Percentiles rank a stretch among this genome's conserved stretches.
Evolutionary conservation across 1,140 invertebrate species (phyloP).

Genomic region (Dreissena rostriformis): DNA sequence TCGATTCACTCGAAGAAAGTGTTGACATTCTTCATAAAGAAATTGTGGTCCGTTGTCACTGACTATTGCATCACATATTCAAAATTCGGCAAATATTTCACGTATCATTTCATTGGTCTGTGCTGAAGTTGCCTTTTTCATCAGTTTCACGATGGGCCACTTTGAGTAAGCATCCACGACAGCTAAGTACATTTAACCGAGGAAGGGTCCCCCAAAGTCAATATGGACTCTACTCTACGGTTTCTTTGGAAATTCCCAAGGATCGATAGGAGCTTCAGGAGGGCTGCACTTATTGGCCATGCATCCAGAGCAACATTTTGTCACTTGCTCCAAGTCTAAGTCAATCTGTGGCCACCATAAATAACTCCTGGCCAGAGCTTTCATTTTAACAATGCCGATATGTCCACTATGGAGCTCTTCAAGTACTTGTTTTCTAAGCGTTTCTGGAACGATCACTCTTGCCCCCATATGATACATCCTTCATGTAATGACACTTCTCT

Average conservation of each 20-base stretch:
- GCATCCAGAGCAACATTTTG: constrained; percentile 82
- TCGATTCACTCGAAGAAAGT: constrained; percentile 48
- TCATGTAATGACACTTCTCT: constrained; percentile 56
- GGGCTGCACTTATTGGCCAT: no score
- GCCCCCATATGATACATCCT: constrained; percentile 62
- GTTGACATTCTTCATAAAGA: constrained; percentile 31
- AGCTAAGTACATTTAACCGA: constrained; percentile 39
- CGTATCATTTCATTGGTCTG: constrained; percentile 39
- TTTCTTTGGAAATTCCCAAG: constrained; percentile 50
- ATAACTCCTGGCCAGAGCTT: constrained; percentile 81
- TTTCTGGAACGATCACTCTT: constrained; percentile 81
- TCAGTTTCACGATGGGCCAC: constrained; percentile 57
- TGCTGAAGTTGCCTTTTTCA: constrained; percentile 51
- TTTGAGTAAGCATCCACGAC: constrained; percentile 60
- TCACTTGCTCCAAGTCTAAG: constrained; percentile 79
- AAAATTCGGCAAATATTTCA: constrained; percentile 30
- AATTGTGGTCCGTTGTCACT: constrained; percentile 55
- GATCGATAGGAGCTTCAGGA: constrained; percentile 39
- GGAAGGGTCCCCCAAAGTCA: constrained; percentile 66
- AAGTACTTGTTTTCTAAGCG: constrained; percentile 74
- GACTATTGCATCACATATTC: constrained; percentile 41
- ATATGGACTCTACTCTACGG: constrained; percentile 59
- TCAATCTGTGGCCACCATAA: constrained; percentile 84
- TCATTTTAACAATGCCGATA: constrained; percentile 83
- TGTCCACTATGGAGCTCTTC: constrained; percentile 82